Conservation (phyloP, 2,113 vertebrate genomes). For the Colistium nudipinnis region DNA sequence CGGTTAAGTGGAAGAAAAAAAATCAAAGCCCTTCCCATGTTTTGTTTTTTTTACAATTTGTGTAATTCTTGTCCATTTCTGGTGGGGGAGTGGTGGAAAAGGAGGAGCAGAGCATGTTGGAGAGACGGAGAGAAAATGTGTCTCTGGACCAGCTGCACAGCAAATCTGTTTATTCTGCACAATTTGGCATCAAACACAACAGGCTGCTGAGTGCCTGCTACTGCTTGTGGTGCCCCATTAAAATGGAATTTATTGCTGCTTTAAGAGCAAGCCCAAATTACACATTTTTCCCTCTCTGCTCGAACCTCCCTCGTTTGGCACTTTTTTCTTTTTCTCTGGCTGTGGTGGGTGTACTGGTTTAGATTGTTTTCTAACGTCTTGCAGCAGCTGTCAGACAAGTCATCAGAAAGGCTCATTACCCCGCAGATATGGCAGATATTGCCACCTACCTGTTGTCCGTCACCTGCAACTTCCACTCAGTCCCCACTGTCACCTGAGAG, state of each 20-base stretch:
- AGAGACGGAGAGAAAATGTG: constrained; percentile 39
- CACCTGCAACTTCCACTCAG: too few species aligned
- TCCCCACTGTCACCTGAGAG: constrained; percentile 43
- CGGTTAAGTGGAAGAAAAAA: constrained; percentile 64
- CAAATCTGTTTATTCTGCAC: constrained; percentile 83
- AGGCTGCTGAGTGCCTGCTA: constrained; percentile 78
- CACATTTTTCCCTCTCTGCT: constrained; percentile 49
- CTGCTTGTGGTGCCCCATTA: constrained; percentile 78
- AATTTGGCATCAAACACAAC: constrained; percentile 83
- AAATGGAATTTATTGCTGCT: constrained; percentile 76
- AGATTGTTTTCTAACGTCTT: constrained; percentile 19
- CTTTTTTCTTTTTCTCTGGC: constrained; percentile 12
- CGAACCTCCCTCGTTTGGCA: constrained; percentile 14
- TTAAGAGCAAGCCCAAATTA: constrained; percentile 73
- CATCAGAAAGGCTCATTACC: constrained; percentile 67
- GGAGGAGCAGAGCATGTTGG: constrained; percentile 31
- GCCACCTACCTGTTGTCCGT: constrained; percentile 45
- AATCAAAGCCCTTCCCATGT: constrained; percentile 65
- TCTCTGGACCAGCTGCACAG: constrained; percentile 74
- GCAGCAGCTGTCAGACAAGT: constrained; percentile 67
- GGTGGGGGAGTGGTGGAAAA: constrained; percentile 3
- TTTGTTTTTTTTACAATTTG: constrained; percentile 58
- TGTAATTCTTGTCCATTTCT: constrained; percentile 57
- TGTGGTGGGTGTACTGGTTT: constrained; percentile 35
- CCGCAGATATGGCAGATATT: constrained; percentile 49